phyloP scores from a whole-genome alignment of 2,113 vertebrate genomes.

The Sapayoa aenigma region DNA sequence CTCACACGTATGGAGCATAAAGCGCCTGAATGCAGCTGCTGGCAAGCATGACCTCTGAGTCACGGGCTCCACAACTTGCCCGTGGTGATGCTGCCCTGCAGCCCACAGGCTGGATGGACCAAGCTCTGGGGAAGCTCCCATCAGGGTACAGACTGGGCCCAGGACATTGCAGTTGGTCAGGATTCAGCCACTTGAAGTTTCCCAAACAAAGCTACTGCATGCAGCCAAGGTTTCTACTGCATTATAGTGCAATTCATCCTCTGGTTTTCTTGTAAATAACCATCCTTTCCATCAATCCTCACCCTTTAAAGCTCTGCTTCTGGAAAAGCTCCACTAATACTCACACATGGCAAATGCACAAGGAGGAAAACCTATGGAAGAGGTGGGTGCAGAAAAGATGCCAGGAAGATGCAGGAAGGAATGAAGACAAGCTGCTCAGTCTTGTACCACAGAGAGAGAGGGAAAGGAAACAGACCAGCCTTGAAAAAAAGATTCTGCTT shows the following conservation, averaged over 20 bases:
- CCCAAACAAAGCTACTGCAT: not conserved
- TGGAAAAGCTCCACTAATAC: not conserved
- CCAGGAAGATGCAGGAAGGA: not conserved
- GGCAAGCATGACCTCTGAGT: not conserved
- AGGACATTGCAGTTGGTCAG: rapidly evolving
- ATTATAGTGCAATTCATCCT: rapidly evolving
- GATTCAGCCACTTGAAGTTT: not conserved
- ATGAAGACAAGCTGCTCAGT: rapidly evolving
- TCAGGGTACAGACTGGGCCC: not conserved
- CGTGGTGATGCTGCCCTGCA: not conserved
- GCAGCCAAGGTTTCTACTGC: not conserved
- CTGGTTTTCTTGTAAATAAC: not conserved
- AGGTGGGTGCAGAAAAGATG: not conserved
- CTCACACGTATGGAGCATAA: rapidly evolving
- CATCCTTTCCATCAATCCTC: not conserved
- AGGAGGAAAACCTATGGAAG: not conserved
- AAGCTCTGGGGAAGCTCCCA: not conserved
- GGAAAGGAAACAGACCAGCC: not conserved
- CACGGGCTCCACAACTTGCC: not conserved
- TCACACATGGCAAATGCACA: rapidly evolving
- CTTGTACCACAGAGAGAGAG: not conserved
- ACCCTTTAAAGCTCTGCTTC: not conserved
- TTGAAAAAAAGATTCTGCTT: not conserved
- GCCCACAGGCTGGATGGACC: not conserved
- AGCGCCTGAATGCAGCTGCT: rapidly evolving